Evolutionary conservation across 2,888 invertebrate genomes (phyloP).

Genomic region (Hyalella azteca): DNA sequence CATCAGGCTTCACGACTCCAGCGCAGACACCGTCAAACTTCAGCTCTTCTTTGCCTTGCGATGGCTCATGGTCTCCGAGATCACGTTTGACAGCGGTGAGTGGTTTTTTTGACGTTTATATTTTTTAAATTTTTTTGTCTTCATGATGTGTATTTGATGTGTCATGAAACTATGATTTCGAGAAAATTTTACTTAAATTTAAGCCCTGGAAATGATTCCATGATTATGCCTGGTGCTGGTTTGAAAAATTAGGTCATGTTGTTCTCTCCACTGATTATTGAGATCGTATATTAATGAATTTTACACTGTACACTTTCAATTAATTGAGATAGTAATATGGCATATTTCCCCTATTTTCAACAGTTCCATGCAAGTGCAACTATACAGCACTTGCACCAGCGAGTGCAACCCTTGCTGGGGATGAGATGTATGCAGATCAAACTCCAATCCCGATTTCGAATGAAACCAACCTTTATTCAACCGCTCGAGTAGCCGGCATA

Average conservation of each 20-base stretch:
- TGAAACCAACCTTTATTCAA: constrained; percentile 44
- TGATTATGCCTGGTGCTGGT: not conserved
- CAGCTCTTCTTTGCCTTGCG: constrained; percentile 78
- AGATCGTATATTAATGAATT: not conserved
- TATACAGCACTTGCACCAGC: constrained; percentile 36
- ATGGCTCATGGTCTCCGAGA: constrained; percentile 90
- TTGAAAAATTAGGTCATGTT: not conserved
- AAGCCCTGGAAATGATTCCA: not conserved
- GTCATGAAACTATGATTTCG: no score
- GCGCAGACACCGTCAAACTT: constrained; percentile 80
- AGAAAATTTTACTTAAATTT: not conserved
- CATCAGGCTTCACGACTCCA: constrained; percentile 79
- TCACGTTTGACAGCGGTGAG: constrained; percentile 77
- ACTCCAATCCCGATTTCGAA: constrained; percentile 46
- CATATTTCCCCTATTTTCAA: not conserved
- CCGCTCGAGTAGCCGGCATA: constrained; percentile 47
- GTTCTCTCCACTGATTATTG: not conserved
- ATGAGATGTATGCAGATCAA: constrained; percentile 37
- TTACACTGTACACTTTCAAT: not conserved
- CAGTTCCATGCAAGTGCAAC: constrained; percentile 55
- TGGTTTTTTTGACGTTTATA: not conserved
- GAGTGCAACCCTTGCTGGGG: not conserved
- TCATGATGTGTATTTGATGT: no score
- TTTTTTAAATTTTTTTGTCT: no score
- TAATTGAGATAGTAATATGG: no score